Base-by-base conservation (phyloP, 2,113 vertebrate species). In the Syrrhaptes paradoxus region DNA sequence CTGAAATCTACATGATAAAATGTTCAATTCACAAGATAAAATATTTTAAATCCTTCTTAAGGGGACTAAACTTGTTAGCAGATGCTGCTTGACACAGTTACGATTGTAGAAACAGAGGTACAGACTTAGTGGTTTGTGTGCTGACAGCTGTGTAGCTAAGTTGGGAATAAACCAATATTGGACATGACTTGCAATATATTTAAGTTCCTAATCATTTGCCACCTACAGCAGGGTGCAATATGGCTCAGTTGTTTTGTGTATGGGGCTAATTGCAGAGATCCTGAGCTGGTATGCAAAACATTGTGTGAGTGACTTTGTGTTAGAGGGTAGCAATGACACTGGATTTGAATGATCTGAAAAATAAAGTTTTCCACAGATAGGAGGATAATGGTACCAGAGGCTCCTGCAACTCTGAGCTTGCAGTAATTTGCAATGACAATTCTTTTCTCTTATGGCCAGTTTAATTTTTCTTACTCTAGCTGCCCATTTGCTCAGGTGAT, bases 41-140 rank as follows among this genome's bases (percentile, higher is more conserved):
- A 67, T 75, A 48, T 63, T 86, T 71, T 78, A 77, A 93, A 87
- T 81, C 65, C 65, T 85, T 86, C 80, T 87, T 81, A 82, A 82
- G 36, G 41, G 63, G 28, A 54, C 80, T 89, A 24, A 79, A 36
- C 77, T 89, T 72, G 49, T 79, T 94, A 85, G 62, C 93, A 96
- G 81, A 79, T 95, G 91, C 84, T 91, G 62, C 66, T 89, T 89
- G 93, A 91, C 70, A 71, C 63, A 89, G 45, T 93, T 92, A 57
- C 1, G 21, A 51, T 54, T 82, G 62, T 70, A 91, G 77, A 57
- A 76, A 24, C 41, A 73, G 76, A 95, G 89, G 49, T 89, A 79
- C 36, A 58, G 73, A 38, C 77, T 73, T 78, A 28, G 58, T 68
- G 91, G 28, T 59, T 93, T 76, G 61, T 73, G 58, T 91, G 89